phyloP scores from a whole-genome alignment of 30 jellyfish, hydroid and myxozoan genomes.

The Pelagia noctiluca region DNA sequence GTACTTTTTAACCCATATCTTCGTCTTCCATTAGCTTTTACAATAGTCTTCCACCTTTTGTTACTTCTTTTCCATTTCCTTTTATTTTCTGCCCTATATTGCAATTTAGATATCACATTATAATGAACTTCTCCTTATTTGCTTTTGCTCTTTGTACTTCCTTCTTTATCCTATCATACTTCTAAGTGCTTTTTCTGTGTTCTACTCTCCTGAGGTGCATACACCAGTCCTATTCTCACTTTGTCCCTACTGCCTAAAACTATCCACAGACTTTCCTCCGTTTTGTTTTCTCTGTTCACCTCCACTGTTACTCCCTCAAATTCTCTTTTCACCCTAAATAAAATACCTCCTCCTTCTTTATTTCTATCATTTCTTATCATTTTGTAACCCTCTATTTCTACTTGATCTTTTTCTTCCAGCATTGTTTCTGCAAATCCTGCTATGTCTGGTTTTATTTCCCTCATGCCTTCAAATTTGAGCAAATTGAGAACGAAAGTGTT shows the following conservation, averaged over 20 bases:
- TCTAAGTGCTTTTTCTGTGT: neutral
- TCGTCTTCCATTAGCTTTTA: neutral
- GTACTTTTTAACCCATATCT: neutral
- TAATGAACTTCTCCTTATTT: neutral
- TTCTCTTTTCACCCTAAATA: conserved; percentile 19
- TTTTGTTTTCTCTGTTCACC: conserved; percentile 4
- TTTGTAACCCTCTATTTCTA: conserved; percentile 17
- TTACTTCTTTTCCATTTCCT: neutral
- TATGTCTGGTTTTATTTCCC: conserved; percentile 33
- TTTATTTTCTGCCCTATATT: neutral
- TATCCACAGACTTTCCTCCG: conserved; percentile 36
- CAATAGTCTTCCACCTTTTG: neutral
- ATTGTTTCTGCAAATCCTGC: conserved; percentile 24
- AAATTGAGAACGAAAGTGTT: too few species aligned
- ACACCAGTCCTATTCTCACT: conserved; percentile 28
- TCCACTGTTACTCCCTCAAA: conserved; percentile 1
- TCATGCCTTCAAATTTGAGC: too few species aligned
- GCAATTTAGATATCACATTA: neutral
- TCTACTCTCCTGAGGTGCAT: conserved; percentile 47
- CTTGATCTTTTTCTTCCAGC: conserved; percentile 18
- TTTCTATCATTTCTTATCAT: conserved; percentile 33
- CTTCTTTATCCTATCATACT: neutral
- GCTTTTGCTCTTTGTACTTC: neutral
- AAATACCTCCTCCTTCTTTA: conserved; percentile 46
- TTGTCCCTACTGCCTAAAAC: conserved; percentile 29